Percentiles rank a stretch among this genome's conserved stretches.
Conservation (phyloP, 2,888 invertebrate species). For the Idaea dimidiata region DNA sequence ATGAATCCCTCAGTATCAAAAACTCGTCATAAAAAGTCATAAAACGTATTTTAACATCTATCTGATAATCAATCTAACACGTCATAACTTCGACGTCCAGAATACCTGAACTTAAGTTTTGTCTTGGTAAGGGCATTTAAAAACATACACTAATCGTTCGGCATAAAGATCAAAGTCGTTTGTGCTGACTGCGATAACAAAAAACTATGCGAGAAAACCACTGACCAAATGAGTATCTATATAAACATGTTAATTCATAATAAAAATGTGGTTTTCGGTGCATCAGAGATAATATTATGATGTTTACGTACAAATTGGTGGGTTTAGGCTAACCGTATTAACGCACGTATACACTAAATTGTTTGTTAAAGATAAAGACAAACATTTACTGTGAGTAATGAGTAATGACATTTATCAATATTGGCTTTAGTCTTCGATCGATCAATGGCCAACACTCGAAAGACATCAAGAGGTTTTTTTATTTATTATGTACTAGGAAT, state of each 20-base stretch:
- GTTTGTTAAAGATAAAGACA: constrained; percentile 49
- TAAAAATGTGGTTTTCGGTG: constrained; percentile 64
- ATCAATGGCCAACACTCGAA: too few species aligned
- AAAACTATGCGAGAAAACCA: constrained; percentile 57
- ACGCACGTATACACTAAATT: constrained; percentile 43
- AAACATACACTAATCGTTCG: constrained; percentile 32
- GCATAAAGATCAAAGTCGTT: constrained; percentile 34
- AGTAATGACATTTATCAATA: background rate
- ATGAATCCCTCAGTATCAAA: constrained; percentile 42
- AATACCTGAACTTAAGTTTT: constrained; percentile 62
- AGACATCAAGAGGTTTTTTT: too few species aligned
- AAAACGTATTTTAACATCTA: constrained; percentile 81
- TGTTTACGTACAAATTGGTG: constrained; percentile 72
- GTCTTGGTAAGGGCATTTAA: constrained; percentile 33
- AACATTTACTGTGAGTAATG: constrained; percentile 10
- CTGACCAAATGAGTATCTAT: constrained; percentile 73
- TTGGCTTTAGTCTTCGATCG: background rate
- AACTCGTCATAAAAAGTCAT: constrained; percentile 76
- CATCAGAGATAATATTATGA: constrained; percentile 45
- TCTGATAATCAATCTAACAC: constrained; percentile 82
- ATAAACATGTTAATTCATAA: constrained; percentile 78
- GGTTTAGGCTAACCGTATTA: constrained; percentile 55
- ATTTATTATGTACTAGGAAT: too few species aligned
- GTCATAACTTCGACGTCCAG: constrained; percentile 81
- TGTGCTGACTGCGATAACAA: constrained; percentile 43